phyloP scores from a whole-genome alignment of 2,113 vertebrate genomes.

The Sclerurus mexicanus region DNA sequence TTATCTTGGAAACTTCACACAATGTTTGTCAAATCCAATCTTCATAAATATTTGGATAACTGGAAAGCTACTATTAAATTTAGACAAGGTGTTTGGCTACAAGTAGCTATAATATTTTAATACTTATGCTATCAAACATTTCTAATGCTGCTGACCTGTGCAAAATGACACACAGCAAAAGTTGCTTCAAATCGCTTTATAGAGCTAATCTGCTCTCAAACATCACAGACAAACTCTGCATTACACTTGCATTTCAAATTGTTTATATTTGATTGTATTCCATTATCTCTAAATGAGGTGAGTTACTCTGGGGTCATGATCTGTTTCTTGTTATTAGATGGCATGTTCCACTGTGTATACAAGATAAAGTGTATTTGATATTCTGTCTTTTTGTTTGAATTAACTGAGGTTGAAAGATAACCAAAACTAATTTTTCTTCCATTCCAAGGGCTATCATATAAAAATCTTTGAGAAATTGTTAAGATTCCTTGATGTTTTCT shows the following conservation, averaged over 20 bases:
- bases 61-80: not conserved
- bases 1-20: not conserved
- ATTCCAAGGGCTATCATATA: not conserved
- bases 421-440: not conserved
- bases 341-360: not conserved
- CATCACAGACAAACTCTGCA: not conserved
- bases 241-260: not conserved
- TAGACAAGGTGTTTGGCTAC: not conserved
- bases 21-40: not conserved
- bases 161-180: not conserved
- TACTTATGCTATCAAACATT: not conserved
- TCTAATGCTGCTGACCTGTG: not conserved
- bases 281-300: conserved; percentile 57
- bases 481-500: not conserved
- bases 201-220: not conserved
- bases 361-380: conserved; percentile 42
- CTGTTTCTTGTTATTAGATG: conserved; percentile 33
- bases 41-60: not conserved
- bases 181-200: not conserved
- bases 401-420: conserved; percentile 16
- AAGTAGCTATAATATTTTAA: not conserved
- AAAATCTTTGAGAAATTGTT: not conserved
- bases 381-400: conserved; percentile 35
- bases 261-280: conserved; percentile 26
- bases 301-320: conserved; percentile 9